Evolutionary conservation across 2,113 vertebrate genomes (phyloP), one percentile per base, ranked within the genome.

Genomic region (Poicephalus meyeri): DNA sequence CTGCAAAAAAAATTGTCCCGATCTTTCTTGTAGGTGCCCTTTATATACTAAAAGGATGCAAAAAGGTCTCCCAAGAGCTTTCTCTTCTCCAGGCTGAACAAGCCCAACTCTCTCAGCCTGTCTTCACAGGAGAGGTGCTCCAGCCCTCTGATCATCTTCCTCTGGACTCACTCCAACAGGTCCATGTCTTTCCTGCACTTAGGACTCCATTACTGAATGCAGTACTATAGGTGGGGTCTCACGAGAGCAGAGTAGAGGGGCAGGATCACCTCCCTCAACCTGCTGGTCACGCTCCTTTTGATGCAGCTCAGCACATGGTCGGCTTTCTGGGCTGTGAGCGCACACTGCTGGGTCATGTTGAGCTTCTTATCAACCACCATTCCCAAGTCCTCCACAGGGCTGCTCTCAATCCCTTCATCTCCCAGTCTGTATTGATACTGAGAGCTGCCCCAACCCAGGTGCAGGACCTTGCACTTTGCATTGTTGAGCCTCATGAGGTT

Each of bases 211-310:
- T 55, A 11, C 31, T 53, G 42, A 31, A 65, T 3, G 2, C 39
- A 41, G 44, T 16, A 16, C 37, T 39, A 7, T 2, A 46, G 6
- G 23, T 39, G 44, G 7, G 8, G 24, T 61, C 4, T 55, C 35
- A 65, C 1, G 5, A 81, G 52, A 53, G 37, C 1, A 2, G 21
- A 78, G 42, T 11, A 91, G n/a, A 78, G 17, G 37, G 31, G 6
- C 23, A 81, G 39, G 58, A 58, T 44, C 23, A 5, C 17, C 4
- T 61, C 3, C 26, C 25, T 86, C 0, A 0, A 13, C 12, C 55
- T 50, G 41, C 25, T 89, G 44, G 13, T 6, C 61, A 50, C 0
- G 0, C 26, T 91, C 20, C 15, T 81, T 47, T n/a, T 5, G 23
- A 18, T 42, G 2, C 23, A 68, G 37, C 14, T 37, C 37, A 68